Base-by-base conservation (phyloP, 1,140 invertebrate genomes). In the Drosophila subpulchrella region DNA sequence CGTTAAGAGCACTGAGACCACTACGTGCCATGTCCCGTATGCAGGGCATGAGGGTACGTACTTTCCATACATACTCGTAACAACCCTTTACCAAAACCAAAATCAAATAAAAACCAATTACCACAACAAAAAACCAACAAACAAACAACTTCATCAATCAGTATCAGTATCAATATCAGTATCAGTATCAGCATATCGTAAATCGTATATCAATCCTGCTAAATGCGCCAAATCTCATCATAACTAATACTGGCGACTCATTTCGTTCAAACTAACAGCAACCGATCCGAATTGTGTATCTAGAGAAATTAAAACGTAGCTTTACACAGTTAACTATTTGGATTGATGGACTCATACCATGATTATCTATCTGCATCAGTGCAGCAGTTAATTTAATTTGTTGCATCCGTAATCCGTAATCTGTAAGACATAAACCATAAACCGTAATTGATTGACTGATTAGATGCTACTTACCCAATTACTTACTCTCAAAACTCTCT, bases 31-130 rank as follows among this genome's bases (percentile, higher is more conserved):
- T 98, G 96, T 98, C 97, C 94, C 95, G 97, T 94, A 98, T 98
- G 97, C 97, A 98, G 95, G 97, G 97, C 94, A 98, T 98, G 97
- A 96, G 97, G 96, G 97, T 98, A 97, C 94, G 96, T 96, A 95
- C 93, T 92, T 92, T 90, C 68, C 88, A 90, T 90, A 86, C 81
- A 86, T 70, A 79, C 62, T 73, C 70, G 63, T 53, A 63, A 68
- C 50, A 82, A 81, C 47, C 30, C 58, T 59, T 53, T 57, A 57
- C 68, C 57, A 51, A 70, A 70, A 36, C 54, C 65, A 82, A 50
- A 32, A 50, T 24, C 57, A 73, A 71, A 34, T 62, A 57, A 20
- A 75, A 80, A 58, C 48, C 61, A 70, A 71, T 20, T 53, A 67
- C 55, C 67, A 63, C 65, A 75, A 76, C 27, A 41, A 60, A 72